Base-by-base conservation (phyloP, 2,113 vertebrate species). In the Seriola quinqueradiata region DNA sequence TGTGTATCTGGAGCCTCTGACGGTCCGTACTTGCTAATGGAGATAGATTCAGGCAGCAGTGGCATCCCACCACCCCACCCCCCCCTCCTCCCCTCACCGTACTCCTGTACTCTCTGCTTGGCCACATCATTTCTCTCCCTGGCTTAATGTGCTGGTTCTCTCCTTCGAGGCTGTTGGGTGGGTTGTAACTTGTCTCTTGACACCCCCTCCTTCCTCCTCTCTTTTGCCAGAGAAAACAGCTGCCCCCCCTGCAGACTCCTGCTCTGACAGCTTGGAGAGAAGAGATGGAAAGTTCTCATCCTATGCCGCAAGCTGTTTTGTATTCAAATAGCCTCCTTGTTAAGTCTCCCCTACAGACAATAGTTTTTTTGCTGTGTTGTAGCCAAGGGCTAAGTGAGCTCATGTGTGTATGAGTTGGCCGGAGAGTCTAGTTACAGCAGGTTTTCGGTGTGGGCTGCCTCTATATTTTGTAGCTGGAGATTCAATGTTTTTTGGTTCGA, bases 131-230 rank as follows among this genome's bases (percentile, higher is more conserved):
- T 92, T 87, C 83, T 94, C 89, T 92, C 83, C 55, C 71, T n/a
- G 71, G 66, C 87, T 91, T 93, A 93, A 93, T 91, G 90, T 79
- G 84, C 87, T 77, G 73, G 78, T 83, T 84, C 74, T 84, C 81
- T 86, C 85, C 82, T 85, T 77, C 21, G 90, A 83, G 93, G 86
- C 87, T 82, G 73, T 64, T 61, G 82, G 82, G 83, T 79, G 78
- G 84, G 84, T 84, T 92, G 85, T 91, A 92, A 92, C 87, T 85
- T 78, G 89, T 92, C 90, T 92, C 91, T 55, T 60, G 88, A 85
- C 82, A 86, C 54, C 76, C 67, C 25, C 54, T 36, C 9, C 64
- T 16, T 57, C 66, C 67, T 63, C 70, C 69, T 75, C 65, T 23
- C 69, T 57, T 50, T 84, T 90, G 71, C 87, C 61, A 86, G 82